These are phyloP conservation scores for Hemitrygon akajei DNA, from an alignment of 2,797 vertebrate genomes.

Conservation along the genomic window DNA sequence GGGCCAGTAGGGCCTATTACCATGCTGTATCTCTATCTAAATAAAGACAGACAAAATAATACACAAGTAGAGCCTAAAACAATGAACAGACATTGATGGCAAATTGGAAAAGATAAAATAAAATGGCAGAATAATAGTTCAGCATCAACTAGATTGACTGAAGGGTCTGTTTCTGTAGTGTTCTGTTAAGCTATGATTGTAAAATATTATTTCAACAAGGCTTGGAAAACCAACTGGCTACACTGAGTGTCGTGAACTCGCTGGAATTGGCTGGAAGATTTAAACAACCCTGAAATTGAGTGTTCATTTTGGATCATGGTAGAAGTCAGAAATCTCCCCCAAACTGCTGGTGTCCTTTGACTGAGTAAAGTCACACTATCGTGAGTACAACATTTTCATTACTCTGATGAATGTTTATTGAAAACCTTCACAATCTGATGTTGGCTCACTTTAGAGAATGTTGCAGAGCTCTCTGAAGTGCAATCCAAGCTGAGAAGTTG, in stretches of 20 bases:
- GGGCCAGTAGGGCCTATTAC: too few relatives aligned
- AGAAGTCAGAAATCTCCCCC: neutral
- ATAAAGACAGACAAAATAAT: too few relatives aligned
- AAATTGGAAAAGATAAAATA: neutral
- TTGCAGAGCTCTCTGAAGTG: neutral
- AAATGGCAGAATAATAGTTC: too few relatives aligned
- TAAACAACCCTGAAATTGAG: neutral
- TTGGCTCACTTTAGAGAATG: neutral
- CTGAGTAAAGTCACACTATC: neutral
- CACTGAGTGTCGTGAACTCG: neutral
- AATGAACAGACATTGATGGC: neutral
- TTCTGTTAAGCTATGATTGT: too few relatives aligned
- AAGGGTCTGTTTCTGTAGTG: too few relatives aligned
- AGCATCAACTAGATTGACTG: too few relatives aligned
- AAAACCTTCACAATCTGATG: neutral
- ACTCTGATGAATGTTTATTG: neutral
- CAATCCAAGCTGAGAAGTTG: neutral
- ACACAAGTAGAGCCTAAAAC: too few relatives aligned
- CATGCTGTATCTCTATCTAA: too few relatives aligned
- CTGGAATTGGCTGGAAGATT: neutral
- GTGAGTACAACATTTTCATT: neutral
- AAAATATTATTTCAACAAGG: neutral
- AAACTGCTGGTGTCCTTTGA: neutral
- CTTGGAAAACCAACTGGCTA: neutral
- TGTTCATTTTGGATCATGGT: neutral